Conservation (phyloP, 2,797 vertebrate genomes). For the Rhabdophis nuchalis region DNA sequence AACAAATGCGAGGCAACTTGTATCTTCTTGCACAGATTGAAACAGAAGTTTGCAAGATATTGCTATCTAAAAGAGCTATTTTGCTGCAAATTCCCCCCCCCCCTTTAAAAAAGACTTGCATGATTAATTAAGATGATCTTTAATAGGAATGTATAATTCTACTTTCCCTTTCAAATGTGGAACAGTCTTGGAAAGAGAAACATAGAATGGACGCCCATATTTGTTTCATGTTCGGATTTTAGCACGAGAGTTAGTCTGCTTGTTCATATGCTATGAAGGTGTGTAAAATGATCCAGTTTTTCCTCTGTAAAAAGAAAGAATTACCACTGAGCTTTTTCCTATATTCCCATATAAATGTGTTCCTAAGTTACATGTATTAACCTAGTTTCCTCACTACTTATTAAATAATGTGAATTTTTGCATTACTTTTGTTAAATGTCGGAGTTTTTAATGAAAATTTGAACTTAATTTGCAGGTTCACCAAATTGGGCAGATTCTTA, state of each 20-base stretch:
- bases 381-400: neutral
- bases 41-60: neutral
- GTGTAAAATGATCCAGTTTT: neutral
- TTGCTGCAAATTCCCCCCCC: neutral
- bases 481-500: no score
- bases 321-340: neutral
- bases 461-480: neutral
- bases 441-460: neutral
- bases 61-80: neutral
- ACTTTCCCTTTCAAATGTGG: neutral
- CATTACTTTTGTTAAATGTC: neutral
- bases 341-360: neutral
- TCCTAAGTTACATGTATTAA: neutral
- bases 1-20: neutral
- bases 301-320: neutral
- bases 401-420: neutral
- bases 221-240: neutral
- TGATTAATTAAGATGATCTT: neutral
- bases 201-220: neutral
- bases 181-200: neutral
- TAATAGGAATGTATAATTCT: neutral
- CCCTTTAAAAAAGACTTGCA: neutral
- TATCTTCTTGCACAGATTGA: neutral
- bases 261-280: neutral
- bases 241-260: neutral